Conservation (phyloP, 1,140 invertebrate species). For the Pantala flavescens region DNA sequence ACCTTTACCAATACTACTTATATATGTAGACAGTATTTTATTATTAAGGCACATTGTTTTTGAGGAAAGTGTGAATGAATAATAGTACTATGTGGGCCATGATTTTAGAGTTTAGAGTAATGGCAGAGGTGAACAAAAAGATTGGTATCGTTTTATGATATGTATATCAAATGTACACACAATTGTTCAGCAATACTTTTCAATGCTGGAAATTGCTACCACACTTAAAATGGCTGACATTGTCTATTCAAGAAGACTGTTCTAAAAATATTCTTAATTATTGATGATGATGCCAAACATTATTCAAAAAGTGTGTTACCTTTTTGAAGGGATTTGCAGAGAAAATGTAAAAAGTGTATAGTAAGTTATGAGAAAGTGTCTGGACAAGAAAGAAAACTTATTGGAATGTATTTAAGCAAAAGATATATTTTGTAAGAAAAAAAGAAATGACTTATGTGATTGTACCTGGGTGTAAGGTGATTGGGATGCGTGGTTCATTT, state of each 20-base stretch:
- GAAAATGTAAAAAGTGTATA: conserved; percentile 8
- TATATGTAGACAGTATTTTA: conserved; percentile 2
- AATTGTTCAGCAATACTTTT: conserved; percentile 10
- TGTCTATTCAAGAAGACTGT: conserved; percentile 7
- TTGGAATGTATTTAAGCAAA: conserved; percentile 10
- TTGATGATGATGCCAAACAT: conserved; percentile 1
- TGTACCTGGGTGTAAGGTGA: conserved; percentile 8
- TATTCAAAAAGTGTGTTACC: neutral
- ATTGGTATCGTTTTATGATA: conserved; percentile 10
- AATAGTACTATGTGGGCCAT: neutral
- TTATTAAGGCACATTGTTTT: conserved; percentile 10
- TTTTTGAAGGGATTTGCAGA: neutral
- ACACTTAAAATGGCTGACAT: neutral
- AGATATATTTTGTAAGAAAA: conserved; percentile 11
- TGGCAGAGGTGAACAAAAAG: conserved; percentile 2
- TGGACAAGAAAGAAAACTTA: neutral
- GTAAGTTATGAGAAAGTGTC: conserved; percentile 6
- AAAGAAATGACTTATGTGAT: neutral
- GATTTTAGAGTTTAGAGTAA: conserved; percentile 5
- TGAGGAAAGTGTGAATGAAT: neutral
- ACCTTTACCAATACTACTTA: neutral
- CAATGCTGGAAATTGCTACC: conserved; percentile 5
- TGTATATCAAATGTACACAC: conserved; percentile 4
- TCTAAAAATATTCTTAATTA: neutral
- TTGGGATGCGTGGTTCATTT: neutral